Conservation (phyloP, 2,797 vertebrate genomes). For the Coendou prehensilis region DNA sequence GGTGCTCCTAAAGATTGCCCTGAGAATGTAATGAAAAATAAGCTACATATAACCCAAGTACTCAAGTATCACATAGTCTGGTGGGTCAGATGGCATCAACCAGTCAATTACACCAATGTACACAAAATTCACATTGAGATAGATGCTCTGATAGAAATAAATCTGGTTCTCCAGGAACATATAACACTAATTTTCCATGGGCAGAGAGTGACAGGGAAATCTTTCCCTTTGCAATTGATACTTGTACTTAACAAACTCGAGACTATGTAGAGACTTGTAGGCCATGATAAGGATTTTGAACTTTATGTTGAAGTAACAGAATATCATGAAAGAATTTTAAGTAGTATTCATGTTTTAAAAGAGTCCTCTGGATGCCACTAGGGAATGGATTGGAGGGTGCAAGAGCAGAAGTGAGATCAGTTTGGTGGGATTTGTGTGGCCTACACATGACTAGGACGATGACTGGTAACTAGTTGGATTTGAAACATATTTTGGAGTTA, state of each 20-base stretch:
- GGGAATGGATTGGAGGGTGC: neutral
- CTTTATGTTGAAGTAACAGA: neutral
- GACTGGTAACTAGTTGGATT: neutral
- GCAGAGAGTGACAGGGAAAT: neutral
- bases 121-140: neutral
- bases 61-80: neutral
- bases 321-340: conserved; percentile 15
- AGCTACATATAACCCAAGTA: neutral
- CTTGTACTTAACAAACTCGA: neutral
- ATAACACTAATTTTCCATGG: neutral
- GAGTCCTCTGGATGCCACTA: neutral
- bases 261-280: neutral
- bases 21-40: neutral
- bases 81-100: neutral
- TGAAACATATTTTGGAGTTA: conserved; percentile 19
- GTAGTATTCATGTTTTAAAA: neutral
- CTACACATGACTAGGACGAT: neutral
- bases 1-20: neutral
- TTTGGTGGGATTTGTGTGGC: neutral
- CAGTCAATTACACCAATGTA: neutral
- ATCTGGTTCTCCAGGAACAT: neutral
- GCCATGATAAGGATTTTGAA: conserved; percentile 19
- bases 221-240: neutral
- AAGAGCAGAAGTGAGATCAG: neutral
- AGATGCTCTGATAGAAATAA: neutral